These are phyloP conservation scores for Drosophila subpulchrella DNA, from an alignment of 1,140 invertebrate genomes.

Conservation along the genomic window DNA sequence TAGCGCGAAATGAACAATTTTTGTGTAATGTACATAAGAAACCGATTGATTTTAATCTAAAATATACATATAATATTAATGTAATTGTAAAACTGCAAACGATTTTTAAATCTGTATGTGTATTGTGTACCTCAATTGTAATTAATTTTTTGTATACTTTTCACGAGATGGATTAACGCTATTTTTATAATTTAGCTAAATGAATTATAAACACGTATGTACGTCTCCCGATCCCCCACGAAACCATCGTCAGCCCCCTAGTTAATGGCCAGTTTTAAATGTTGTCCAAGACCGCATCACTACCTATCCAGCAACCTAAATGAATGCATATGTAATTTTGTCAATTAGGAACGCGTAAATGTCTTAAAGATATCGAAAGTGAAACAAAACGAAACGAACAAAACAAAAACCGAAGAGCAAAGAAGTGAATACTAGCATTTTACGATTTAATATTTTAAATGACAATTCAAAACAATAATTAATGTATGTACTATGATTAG, in stretches of 20 bases:
- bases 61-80: conserved; percentile 58
- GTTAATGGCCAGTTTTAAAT: conserved; percentile 70
- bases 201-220: conserved; percentile 53
- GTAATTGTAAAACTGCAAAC: conserved; percentile 71
- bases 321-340: conserved; percentile 46
- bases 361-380: conserved; percentile 29
- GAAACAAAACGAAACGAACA: conserved; percentile 23
- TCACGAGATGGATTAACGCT: conserved; percentile 57
- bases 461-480: conserved; percentile 43
- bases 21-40: conserved; percentile 79
- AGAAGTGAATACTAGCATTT: conserved; percentile 52
- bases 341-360: conserved; percentile 53
- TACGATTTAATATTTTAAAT: conserved; percentile 32
- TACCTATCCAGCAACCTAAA: conserved; percentile 20
- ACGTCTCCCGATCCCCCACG: conserved; percentile 17
- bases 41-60: conserved; percentile 77
- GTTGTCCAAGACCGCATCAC: conserved; percentile 50
- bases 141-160: conserved; percentile 67
- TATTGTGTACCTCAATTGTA: conserved; percentile 81
- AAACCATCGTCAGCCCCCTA: conserved; percentile 48
- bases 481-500: conserved; percentile 45
- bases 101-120: conserved; percentile 78
- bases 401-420: conserved; percentile 56
- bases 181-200: conserved; percentile 79
- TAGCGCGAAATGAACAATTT: conserved; percentile 74